Base-by-base conservation (phyloP, 2,888 invertebrate genomes). In the Byasa hedistus region DNA sequence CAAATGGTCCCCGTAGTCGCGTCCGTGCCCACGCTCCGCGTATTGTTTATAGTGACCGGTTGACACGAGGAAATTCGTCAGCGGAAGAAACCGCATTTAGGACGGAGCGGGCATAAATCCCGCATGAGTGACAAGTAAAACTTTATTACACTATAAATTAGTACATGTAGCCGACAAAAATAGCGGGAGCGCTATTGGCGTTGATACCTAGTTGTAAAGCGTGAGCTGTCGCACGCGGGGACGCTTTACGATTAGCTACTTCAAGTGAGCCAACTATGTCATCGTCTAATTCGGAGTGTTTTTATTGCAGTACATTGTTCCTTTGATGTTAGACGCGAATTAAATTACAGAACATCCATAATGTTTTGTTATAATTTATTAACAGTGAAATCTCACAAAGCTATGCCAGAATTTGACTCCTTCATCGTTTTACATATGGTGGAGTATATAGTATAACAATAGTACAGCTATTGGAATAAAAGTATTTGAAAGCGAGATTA, bases 1-100 rank as follows among this genome's bases (percentile, higher is more conserved):
- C 82, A 84, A 90, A 89, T 82, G 82, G 81, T 69, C 77, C 85
- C 79, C 76, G 73, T 12, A 39, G 79, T 80, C 79, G 82, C 79
- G 80, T 82, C 77, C 83, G 85, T 87, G 86, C 83, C 70, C 73
- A 75, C 72, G 79, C 76, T 73, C 78, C 79, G 75, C 71, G 77
- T 79, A 78, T 80, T 82, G 79, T 82, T 82, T 85, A 82, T 81
- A 80, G 80, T 78, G 79, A 74, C 79, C 83, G 88, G 39, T 86
- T 88, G 90, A 89, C 89, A 89, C 79, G 85, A 87, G 90, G 86
- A 86, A 89, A 87, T 83, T 86, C 83, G 86, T 84, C 85, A 84
- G 85, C 86, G 87, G 89, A 89, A 87, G 90, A 89, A 85, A 89
- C 89, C 87, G 77, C 91, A 91, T 91, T 85, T 82, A 84, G 90